Conservation (phyloP, 2,888 invertebrate genomes). For the Liodrosophila aerea region DNA sequence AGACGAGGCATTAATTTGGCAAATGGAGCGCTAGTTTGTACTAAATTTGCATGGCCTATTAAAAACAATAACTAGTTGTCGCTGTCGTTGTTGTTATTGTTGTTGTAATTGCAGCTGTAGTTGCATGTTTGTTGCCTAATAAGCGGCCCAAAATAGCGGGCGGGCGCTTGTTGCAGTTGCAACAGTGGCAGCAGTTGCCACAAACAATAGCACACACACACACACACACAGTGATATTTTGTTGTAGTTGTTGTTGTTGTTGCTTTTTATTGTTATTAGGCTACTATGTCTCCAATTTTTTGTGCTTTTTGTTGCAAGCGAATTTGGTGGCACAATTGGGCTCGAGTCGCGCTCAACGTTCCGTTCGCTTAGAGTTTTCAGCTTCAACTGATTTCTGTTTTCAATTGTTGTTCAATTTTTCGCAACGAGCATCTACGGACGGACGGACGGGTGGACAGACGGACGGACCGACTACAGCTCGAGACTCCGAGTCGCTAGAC, state of each 20-base stretch:
- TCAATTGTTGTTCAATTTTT: conserved; percentile 63
- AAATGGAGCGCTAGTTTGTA: conserved; percentile 9
- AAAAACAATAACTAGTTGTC: conserved; percentile 21
- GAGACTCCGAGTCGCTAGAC: conserved; percentile 18
- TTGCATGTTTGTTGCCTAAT: conserved; percentile 55
- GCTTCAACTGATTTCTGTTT: conserved; percentile 68
- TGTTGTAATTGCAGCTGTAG: conserved; percentile 8
- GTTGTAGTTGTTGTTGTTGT: conserved; percentile 11
- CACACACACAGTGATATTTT: conserved; percentile 19
- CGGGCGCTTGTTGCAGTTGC: conserved; percentile 53
- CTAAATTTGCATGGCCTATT: conserved; percentile 50
- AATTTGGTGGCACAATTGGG: not conserved
- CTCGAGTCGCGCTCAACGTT: conserved; percentile 40
- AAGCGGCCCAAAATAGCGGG: conserved; percentile 62
- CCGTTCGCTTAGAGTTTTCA: conserved; percentile 59
- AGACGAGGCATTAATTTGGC: conserved; percentile 21
- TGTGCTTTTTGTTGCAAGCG: conserved; percentile 35
- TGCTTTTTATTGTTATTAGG: conserved; percentile 45
- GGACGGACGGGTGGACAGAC: not conserved
- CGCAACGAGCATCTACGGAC: conserved; percentile 43
- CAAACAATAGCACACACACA: conserved; percentile 56
- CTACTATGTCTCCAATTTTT: conserved; percentile 30
- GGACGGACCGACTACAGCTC: not conserved
- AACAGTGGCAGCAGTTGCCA: conserved; percentile 42
- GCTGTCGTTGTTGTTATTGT: conserved; percentile 24